Base-by-base conservation (phyloP, 1,140 invertebrate species). In the Plutomurus gul region DNA sequence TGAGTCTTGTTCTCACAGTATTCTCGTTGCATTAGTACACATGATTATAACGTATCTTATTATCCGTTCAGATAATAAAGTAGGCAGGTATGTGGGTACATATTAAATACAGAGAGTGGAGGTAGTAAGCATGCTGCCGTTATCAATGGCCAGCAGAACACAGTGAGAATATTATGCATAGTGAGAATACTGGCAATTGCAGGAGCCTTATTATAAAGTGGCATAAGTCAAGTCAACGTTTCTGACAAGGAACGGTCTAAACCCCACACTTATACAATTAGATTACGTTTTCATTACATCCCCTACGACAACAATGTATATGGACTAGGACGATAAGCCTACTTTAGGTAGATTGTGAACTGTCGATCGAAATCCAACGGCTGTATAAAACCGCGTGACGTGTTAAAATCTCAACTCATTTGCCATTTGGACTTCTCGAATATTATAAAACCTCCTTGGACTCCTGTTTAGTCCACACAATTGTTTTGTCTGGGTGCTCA, bases 301-400 rank as follows among this genome's bases (percentile, higher is more conserved):
- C 56, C 30, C 56, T 30, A 65, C 25, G 13, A 65, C 36, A 65
- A n/a, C 36, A 65, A 65, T 56, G 51, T 25, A 25, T 65, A 65
- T 13, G 39, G n/a, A 43, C 11, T 43, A 51, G 11, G 39, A 60
- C n/a, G 33, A 60, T 25, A 47, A 33, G 25, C 36, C 11, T 65
- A 65, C n/a, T 36, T 65, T 13, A 36, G 56, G 56, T 65, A 65
- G 56, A 43, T 36, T 30, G 56, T 30, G 27, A 30, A n/a, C n/a
- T 18, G 46, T 33, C 27, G 27, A 65, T 65, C 72, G 30, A 46
- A 77, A 70, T 65, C 36, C 60, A 16, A 77, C 51, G 39, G 39
- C 75, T 40, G 36, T 77, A 77, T 77, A 77, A 77, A 77, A 77
- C 60, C 75, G 36, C 75, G 70, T 77, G 75, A 77, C 56, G 56